phyloP scores from a whole-genome alignment of 2,888 invertebrate genomes.

The Heliothis peltigera region DNA sequence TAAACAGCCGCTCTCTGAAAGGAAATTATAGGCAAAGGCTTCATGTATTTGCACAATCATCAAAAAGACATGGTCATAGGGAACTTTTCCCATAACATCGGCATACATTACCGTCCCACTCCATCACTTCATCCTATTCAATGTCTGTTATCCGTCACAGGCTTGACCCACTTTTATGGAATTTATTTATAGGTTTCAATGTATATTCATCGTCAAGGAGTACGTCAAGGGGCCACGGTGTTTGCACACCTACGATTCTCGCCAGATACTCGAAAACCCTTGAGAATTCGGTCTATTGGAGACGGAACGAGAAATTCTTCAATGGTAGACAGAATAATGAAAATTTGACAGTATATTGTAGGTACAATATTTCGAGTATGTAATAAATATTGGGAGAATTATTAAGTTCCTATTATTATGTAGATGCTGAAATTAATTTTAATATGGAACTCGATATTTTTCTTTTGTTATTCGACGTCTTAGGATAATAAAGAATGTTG shows the following conservation, averaged over 20 bases:
- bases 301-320: conserved; percentile 33
- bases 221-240: conserved; percentile 48
- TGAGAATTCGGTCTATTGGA: conserved; percentile 50
- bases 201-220: conserved; percentile 50
- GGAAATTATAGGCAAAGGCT: not conserved
- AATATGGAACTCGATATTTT: no score
- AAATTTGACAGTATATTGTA: conserved; percentile 33
- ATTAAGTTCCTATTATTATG: conserved; percentile 6
- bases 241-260: conserved; percentile 57
- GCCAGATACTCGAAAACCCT: conserved; percentile 45
- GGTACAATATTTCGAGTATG: conserved; percentile 35
- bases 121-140: conserved; percentile 26
- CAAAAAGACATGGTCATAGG: not conserved
- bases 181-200: conserved; percentile 59
- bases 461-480: not conserved
- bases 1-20: no score
- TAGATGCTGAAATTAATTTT: no score
- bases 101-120: conserved; percentile 29
- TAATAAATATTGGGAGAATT: conserved; percentile 20
- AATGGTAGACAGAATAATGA: conserved; percentile 37
- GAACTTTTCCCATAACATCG: conserved; percentile 17
- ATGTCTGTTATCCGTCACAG: conserved; percentile 35
- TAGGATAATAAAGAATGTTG: not conserved
- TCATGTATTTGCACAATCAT: not conserved
- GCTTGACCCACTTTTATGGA: conserved; percentile 47